Evolutionary conservation across 2,113 vertebrate species (phyloP).

Genomic region (Gyps fulvus): DNA sequence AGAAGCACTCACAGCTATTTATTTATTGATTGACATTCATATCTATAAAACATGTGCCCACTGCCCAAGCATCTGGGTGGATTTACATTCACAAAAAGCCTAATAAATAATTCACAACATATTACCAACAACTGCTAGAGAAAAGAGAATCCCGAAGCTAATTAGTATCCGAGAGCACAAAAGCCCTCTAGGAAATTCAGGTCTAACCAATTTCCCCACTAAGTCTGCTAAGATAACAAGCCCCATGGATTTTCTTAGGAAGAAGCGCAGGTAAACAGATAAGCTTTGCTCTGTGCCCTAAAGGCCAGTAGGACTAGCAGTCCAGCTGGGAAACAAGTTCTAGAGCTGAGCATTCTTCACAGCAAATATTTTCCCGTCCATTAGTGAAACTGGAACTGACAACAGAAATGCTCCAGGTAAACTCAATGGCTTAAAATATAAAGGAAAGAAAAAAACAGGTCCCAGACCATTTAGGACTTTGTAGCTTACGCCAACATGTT

Average conservation of each 20-base stretch:
- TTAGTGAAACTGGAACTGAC: not conserved
- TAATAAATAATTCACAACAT: not conserved
- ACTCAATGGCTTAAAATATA: slow-evolving; percentile 17
- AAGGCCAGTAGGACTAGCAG: not conserved
- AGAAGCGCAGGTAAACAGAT: not conserved
- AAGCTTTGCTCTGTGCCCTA: not conserved
- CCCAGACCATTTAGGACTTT: not conserved
- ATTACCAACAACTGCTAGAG: not conserved
- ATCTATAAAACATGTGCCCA: not conserved
- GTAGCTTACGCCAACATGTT: not conserved
- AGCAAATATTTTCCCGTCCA: not conserved
- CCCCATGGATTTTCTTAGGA: not conserved
- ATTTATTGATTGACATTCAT: not conserved
- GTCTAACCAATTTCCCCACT: not conserved
- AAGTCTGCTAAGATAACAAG: not conserved
- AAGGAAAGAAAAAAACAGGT: not conserved
- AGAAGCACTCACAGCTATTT: not conserved
- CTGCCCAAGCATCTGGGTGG: not conserved
- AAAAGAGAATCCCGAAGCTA: not conserved
- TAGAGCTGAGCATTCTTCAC: not conserved
- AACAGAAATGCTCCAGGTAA: slow-evolving; percentile 3
- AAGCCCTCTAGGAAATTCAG: not conserved
- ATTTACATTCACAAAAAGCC: not conserved
- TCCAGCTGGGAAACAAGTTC: not conserved
- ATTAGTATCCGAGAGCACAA: not conserved